A percentile compares a stretch with the other conserved stretches of the same genome.
Evolutionary conservation across 1,140 invertebrate species (phyloP).

Genomic region (Procambarus virginalis): DNA sequence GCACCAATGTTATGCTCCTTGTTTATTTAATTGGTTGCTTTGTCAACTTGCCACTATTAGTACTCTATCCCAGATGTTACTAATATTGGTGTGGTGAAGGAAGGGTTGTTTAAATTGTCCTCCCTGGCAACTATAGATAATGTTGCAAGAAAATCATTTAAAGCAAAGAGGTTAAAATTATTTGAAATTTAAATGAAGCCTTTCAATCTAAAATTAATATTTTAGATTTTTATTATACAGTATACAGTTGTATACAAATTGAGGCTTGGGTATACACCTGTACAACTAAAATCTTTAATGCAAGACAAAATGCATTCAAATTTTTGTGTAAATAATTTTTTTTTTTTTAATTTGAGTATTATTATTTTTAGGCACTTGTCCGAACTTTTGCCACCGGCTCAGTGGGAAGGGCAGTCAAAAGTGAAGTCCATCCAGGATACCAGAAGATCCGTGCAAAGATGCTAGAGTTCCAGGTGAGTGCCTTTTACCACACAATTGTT

Average conservation of each 20-base stretch:
- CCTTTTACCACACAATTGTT: too few relatives aligned
- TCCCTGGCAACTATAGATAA: neutral
- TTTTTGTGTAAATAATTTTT: too few relatives aligned
- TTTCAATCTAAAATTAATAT: too few relatives aligned
- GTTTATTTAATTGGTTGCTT: neutral
- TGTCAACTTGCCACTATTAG: neutral
- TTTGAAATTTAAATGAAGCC: too few relatives aligned
- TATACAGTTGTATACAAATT: too few relatives aligned
- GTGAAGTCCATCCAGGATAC: slow-evolving; percentile 34
- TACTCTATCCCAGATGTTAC: neutral
- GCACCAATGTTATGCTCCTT: neutral
- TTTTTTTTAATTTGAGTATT: too few relatives aligned
- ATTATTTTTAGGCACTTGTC: slow-evolving; percentile 28
- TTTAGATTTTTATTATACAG: too few relatives aligned
- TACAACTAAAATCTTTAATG: too few relatives aligned
- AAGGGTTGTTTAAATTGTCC: neutral
- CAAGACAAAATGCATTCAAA: too few relatives aligned
- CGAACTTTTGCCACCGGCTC: slow-evolving; percentile 41
- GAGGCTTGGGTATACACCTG: too few relatives aligned
- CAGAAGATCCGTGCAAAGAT: slow-evolving; percentile 20
- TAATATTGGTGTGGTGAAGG: neutral
- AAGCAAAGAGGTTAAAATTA: too few relatives aligned
- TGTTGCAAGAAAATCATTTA: too few relatives aligned
- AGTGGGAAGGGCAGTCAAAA: neutral
- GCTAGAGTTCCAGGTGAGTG: slow-evolving; percentile 48